Base-by-base conservation (phyloP, 2,888 invertebrate genomes). In the Atrina japonica region DNA sequence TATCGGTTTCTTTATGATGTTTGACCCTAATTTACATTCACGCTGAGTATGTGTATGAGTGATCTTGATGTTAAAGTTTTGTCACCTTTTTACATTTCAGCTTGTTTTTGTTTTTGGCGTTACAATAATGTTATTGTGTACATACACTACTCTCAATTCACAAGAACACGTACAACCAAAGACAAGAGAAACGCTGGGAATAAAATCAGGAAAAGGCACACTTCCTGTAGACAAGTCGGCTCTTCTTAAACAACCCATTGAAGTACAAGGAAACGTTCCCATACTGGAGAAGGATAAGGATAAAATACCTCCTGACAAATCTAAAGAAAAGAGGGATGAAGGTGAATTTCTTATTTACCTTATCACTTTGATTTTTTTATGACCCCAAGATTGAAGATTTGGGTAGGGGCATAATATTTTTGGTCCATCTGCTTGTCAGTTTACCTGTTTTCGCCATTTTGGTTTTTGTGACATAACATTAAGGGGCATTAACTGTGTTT, bases 101-200 rank as follows among this genome's bases (percentile, higher is more conserved):
- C 91, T 94, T 23, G 93, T 97, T 64, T 90, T 97, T 49, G 92
- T 95, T 53, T 92, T 96, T 75, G 98, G 98, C 0, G 92, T 97
- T n/a, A 93, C 95, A 58, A 94, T 98, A 66, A 94, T 98, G 93
- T 93, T 98, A 23, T 93, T 97, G 52, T 96, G 97, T 52, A 97
- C 98, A 0, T 97, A 95, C 89, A 96, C 96, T 0, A 98, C 92
- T 95, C 70, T 95, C 93, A 88, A 95, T 94, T 0, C 94, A 29
- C 83, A 84, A 47, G 86, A 86, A 23, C 76, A 79, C 27, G 45
- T 60, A 18, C 35, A 58, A 11, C 58, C 53, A 64, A 18, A 56
- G 58, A 56, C 70, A 56, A 23, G 56, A 11, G 40, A 56, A 35
- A 6, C 18, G 1, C 25, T 40, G 18, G 40, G 30, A n/a, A 14